phyloP scores from a whole-genome alignment of 2,113 vertebrate genomes.

The Lucifuga dentata region DNA sequence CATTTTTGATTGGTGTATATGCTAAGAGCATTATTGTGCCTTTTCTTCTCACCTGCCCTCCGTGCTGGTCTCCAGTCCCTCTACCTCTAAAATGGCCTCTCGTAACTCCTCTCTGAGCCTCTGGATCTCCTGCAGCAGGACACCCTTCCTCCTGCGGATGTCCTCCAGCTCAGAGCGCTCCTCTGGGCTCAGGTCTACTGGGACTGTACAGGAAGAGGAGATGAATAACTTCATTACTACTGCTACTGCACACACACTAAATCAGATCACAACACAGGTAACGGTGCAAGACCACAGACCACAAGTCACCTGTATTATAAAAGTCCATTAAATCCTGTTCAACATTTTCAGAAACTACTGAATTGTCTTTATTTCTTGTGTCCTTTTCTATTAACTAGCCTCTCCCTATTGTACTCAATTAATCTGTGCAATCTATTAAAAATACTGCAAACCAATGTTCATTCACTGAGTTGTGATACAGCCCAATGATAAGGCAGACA shows the following conservation, averaged over 20 bases:
- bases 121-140: slow-evolving; percentile 92
- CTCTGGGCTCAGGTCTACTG: slow-evolving; percentile 92
- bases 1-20: neutral
- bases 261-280: neutral
- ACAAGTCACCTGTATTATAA: no score
- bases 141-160: slow-evolving; percentile 90
- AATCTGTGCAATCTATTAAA: slow-evolving; percentile 26
- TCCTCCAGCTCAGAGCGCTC: slow-evolving; percentile 93
- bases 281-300: no score
- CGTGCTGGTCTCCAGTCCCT: slow-evolving; percentile 89
- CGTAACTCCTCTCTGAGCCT: slow-evolving; percentile 90
- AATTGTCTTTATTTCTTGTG: neutral
- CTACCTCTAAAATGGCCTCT: slow-evolving; percentile 92
- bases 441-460: neutral
- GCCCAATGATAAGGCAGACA: no score
- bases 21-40: neutral
- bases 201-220: slow-evolving; percentile 79
- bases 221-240: slow-evolving; percentile 40
- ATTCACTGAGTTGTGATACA: neutral
- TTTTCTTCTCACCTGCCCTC: slow-evolving; percentile 88
- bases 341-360: neutral
- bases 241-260: slow-evolving; percentile 22
- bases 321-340: neutral
- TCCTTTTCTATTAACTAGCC: neutral
- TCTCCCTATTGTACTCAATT: neutral